These are phyloP conservation scores for Drosophila buzzatii DNA, from an alignment of 2,888 invertebrate species.

Conservation along the genomic window DNA sequence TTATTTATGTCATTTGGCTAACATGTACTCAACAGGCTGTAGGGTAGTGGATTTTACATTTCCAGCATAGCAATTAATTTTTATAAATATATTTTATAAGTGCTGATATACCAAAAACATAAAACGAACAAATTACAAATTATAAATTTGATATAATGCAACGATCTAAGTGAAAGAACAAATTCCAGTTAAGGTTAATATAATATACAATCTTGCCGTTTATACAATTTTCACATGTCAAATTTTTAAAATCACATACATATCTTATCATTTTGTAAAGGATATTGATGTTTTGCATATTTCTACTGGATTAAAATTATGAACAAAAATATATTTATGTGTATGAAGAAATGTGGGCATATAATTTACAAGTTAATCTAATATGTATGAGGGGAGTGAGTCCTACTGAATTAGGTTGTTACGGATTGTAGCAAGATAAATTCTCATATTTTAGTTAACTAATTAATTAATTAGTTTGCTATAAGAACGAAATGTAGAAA, in stretches of 20 bases:
- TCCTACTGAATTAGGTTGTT: not conserved
- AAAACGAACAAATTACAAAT: conserved; percentile 24
- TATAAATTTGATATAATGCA: conserved; percentile 19
- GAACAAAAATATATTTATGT: not conserved
- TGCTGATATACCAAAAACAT: conserved; percentile 75
- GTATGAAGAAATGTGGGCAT: not conserved
- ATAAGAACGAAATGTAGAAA: too few relatives aligned
- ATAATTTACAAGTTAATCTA: not conserved
- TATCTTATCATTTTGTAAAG: not conserved
- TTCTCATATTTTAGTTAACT: not conserved
- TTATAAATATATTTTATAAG: conserved; percentile 37
- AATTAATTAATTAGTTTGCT: too few relatives aligned
- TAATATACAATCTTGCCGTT: conserved; percentile 57
- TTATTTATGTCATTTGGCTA: conserved; percentile 25
- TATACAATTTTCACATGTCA: conserved; percentile 16
- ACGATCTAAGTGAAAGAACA: conserved; percentile 5
- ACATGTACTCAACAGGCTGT: conserved; percentile 60
- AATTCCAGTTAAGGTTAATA: conserved; percentile 20
- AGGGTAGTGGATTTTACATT: conserved; percentile 52
- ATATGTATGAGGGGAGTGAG: not conserved
- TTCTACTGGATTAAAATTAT: not conserved
- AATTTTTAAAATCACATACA: conserved; percentile 1
- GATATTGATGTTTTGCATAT: not conserved
- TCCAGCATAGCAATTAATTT: conserved; percentile 18
- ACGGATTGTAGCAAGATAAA: not conserved